Evolutionary conservation across 2,113 vertebrate species (phyloP), one percentile per base, ranked within the genome.

Genomic region (Aptenodytes forsteri): DNA sequence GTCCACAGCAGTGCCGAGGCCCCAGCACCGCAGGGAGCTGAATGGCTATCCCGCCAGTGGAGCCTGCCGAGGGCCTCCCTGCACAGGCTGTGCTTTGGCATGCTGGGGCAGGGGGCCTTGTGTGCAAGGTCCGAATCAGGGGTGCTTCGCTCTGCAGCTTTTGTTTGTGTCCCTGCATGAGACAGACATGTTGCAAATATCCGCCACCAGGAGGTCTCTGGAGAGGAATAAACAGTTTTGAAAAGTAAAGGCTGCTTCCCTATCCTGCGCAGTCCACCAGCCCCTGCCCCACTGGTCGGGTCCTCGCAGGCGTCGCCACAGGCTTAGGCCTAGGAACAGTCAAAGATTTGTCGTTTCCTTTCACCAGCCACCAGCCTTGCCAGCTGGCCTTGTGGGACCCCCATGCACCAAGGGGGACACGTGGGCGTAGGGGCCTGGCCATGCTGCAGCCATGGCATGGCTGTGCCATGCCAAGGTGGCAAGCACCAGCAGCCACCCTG

Each of bases 11-110:
- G 9, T 36, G 66, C 49, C 0, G 4, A 46, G 30, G 38, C 11
- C 52, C 10, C 42, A 6, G 44, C 38, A 58, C 14, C 2, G 0
- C 23, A 10, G 71, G 75, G 54, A 44, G 18, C 23, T 0, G 1
- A 34, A n/a, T 0, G 1, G 11, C 58, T 42, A 32, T 34, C 10
- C 72, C 1, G 0, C 29, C 27, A 8, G 49, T 4, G 0, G 30
- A 38, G 44, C 16, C 49, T 15, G 5, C 14, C 0, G 0, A 4
- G 23, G 50, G 18, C 38, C 27, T 20, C 22, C 2, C 0, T 0
- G 0, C 0, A 0, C 2, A 9, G 56, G 38, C 49, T 13, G 44
- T 14, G 32, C 36, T 62, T 16, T 2, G 0, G n/a, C 11, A 4
- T 16, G 4, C n/a, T 16, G 21, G 52, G 56, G 12, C 26, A 9